Evolutionary conservation across 2,888 invertebrate species (phyloP).

Genomic region (Acronicta aceris): DNA sequence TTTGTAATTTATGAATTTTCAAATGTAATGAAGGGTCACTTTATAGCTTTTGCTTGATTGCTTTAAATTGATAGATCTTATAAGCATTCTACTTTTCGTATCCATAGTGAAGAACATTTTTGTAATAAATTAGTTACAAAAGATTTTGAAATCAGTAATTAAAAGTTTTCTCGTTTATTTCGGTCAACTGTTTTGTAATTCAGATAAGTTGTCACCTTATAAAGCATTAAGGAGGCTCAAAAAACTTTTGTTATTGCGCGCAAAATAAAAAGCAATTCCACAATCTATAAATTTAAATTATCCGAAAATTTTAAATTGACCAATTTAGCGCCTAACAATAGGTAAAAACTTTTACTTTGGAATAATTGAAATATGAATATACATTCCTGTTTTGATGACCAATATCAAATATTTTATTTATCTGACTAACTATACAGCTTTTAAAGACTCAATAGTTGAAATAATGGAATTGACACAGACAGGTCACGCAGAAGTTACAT

Average conservation of each 20-base stretch:
- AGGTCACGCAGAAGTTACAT: no score
- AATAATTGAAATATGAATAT: background rate
- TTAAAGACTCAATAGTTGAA: no score
- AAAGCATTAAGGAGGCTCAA: slow-evolving; percentile 27
- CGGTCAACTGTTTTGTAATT: slow-evolving; percentile 33
- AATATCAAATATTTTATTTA: no score
- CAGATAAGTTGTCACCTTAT: slow-evolving; percentile 22
- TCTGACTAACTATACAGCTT: no score
- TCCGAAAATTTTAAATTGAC: slow-evolving; percentile 13
- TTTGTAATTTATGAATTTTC: background rate
- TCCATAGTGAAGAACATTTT: slow-evolving; percentile 13
- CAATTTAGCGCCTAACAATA: background rate
- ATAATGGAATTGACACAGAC: no score
- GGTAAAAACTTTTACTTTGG: background rate
- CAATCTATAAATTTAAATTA: slow-evolving; percentile 22
- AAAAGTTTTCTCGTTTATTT: slow-evolving; percentile 38
- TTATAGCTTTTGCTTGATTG: no score
- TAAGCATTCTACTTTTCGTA: no score
- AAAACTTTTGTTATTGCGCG: slow-evolving; percentile 23
- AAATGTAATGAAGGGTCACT: no score
- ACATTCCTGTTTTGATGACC: no score
- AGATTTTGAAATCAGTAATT: slow-evolving; percentile 28
- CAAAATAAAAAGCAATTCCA: slow-evolving; percentile 34
- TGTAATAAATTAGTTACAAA: slow-evolving; percentile 31
- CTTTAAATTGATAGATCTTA: no score